Conservation (phyloP, 2,888 invertebrate genomes). For the Abrostola triplasia region DNA sequence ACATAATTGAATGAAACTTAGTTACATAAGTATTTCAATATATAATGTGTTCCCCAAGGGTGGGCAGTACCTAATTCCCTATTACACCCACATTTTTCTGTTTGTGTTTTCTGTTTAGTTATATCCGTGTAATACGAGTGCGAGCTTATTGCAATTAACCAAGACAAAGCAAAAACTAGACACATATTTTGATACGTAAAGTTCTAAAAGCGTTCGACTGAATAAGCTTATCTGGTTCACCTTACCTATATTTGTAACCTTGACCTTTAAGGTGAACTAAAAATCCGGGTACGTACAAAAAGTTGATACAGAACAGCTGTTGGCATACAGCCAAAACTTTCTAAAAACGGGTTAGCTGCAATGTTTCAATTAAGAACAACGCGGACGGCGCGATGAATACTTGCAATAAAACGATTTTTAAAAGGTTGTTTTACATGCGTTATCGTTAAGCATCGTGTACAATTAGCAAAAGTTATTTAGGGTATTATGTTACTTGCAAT, state of each 20-base stretch:
- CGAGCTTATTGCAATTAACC: too few relatives aligned
- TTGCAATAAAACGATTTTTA: slow-evolving; percentile 55
- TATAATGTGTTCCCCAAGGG: too few relatives aligned
- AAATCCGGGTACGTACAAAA: slow-evolving; percentile 68
- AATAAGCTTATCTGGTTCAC: slow-evolving; percentile 16
- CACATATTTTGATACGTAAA: not conserved
- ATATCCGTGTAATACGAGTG: too few relatives aligned
- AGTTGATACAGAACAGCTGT: slow-evolving; percentile 72
- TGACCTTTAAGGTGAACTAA: slow-evolving; percentile 74
- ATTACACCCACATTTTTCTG: too few relatives aligned
- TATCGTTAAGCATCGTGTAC: slow-evolving; percentile 40
- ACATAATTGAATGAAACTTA: too few relatives aligned
- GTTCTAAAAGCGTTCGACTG: not conserved
- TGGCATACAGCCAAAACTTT: slow-evolving; percentile 81
- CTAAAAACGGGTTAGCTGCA: slow-evolving; percentile 79
- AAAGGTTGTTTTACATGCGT: slow-evolving; percentile 48
- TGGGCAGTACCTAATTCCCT: too few relatives aligned
- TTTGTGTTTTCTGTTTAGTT: too few relatives aligned
- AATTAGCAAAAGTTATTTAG: slow-evolving; percentile 46
- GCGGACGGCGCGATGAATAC: slow-evolving; percentile 42
- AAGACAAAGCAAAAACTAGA: too few relatives aligned
- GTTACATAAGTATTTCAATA: too few relatives aligned
- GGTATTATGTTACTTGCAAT: slow-evolving; percentile 40
- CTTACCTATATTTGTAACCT: slow-evolving; percentile 66
- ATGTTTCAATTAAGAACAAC: slow-evolving; percentile 73